These are phyloP conservation scores for Megathymus violae DNA, from an alignment of 1,140 invertebrate genomes.

Conservation along the genomic window DNA sequence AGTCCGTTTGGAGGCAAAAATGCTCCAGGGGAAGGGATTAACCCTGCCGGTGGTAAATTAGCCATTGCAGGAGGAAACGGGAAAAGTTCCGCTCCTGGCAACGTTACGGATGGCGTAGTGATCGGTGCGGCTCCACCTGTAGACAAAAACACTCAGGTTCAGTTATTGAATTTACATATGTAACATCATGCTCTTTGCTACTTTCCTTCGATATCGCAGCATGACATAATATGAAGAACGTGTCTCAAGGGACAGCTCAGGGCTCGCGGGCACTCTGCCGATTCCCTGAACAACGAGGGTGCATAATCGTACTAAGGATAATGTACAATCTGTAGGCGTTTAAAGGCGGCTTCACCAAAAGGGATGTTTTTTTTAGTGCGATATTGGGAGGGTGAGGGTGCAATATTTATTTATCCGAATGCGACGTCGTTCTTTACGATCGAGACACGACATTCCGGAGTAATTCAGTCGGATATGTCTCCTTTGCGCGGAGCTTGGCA, in stretches of 20 bases:
- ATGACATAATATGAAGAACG: conserved; percentile 80
- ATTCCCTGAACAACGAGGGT: conserved; percentile 81
- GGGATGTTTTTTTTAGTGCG: conserved; percentile 82
- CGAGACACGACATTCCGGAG: conserved; percentile 63
- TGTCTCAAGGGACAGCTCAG: conserved; percentile 64
- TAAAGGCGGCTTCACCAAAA: conserved; percentile 81
- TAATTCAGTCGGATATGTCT: conserved; percentile 69
- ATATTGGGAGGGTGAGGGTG: conserved; percentile 81
- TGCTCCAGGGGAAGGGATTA: conserved; percentile 81
- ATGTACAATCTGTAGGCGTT: conserved; percentile 84
- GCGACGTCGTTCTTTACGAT: conserved; percentile 72
- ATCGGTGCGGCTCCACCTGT: conserved; percentile 78
- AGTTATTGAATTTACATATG: conserved; percentile 45
- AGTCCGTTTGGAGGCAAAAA: conserved; percentile 77
- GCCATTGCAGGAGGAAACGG: conserved; percentile 77
- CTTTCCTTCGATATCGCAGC: conserved; percentile 64
- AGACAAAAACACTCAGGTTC: conserved; percentile 59
- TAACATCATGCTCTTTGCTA: conserved; percentile 50
- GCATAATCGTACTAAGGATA: conserved; percentile 83
- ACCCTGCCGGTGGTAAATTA: conserved; percentile 78
- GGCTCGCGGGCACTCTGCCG: conserved; percentile 72
- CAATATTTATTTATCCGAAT: conserved; percentile 82
- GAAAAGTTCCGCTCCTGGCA: conserved; percentile 81
- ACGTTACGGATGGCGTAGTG: conserved; percentile 73
- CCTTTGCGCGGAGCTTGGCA: conserved; percentile 52